Evolutionary conservation across 2,888 invertebrate genomes (phyloP).

Genomic region (Tetranychus piercei): DNA sequence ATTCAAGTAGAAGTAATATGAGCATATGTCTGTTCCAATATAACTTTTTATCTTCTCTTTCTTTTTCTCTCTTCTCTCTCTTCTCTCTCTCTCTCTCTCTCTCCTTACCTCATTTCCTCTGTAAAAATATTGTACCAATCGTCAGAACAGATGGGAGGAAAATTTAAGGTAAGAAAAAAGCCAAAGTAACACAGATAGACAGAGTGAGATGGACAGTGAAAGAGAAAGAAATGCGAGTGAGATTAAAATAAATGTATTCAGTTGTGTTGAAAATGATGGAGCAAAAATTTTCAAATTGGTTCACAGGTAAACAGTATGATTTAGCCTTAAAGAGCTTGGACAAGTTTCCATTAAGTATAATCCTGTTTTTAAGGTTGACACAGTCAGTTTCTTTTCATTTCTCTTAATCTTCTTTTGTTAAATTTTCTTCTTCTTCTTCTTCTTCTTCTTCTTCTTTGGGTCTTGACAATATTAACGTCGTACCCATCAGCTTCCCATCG

Average conservation of each 20-base stretch:
- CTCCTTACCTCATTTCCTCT: neutral
- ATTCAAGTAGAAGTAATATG: neutral
- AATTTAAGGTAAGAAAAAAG: neutral
- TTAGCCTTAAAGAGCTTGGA: too few relatives aligned
- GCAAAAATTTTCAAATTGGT: too few relatives aligned
- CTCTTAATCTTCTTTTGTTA: neutral
- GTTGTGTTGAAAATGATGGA: too few relatives aligned
- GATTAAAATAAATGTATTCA: neutral
- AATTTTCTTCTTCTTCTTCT: neutral
- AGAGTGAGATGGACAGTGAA: neutral
- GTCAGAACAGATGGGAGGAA: constrained; percentile 5
- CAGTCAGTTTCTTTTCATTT: too few relatives aligned
- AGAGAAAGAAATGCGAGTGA: neutral
- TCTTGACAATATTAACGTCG: neutral
- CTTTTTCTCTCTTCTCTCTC: neutral
- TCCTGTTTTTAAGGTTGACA: too few relatives aligned
- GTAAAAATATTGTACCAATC: neutral
- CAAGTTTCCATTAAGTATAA: too few relatives aligned
- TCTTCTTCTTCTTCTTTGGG: neutral
- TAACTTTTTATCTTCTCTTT: constrained; percentile 5
- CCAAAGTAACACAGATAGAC: constrained; percentile 2
- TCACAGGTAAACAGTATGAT: too few relatives aligned
- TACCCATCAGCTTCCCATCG: neutral
- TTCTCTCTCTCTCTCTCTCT: constrained; percentile 5
- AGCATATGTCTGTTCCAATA: neutral